These are phyloP conservation scores for Ctenoplectra terminalis DNA, from an alignment of 1,140 invertebrate species.

Conservation along the genomic window DNA sequence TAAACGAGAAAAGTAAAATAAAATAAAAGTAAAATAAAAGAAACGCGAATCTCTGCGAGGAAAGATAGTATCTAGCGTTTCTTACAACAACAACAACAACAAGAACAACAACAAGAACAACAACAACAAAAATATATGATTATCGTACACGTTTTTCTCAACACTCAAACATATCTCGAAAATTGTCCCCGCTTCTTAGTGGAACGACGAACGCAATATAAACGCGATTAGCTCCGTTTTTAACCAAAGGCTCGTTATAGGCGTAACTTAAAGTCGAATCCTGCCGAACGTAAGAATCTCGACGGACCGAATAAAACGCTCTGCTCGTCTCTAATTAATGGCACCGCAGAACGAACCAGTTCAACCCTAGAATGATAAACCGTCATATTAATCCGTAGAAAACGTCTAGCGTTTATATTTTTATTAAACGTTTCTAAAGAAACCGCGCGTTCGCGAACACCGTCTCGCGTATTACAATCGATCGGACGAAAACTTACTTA, in stretches of 20 bases:
- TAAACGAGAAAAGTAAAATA: not conserved
- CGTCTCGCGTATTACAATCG: not conserved
- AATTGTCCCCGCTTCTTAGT: constrained; percentile 76
- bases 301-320: not conserved
- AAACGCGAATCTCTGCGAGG: too few relatives aligned
- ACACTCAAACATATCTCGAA: constrained; percentile 79
- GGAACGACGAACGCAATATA: constrained; percentile 57
- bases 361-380: not conserved
- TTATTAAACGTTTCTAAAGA: not conserved
- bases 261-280: constrained; percentile 14
- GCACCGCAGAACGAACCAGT: not conserved
- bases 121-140: constrained; percentile 15
- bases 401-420: constrained; percentile 10
- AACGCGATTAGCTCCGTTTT: constrained; percentile 54
- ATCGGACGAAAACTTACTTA: not conserved
- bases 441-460: not conserved
- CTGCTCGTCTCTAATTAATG: not conserved
- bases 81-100: constrained; percentile 8
- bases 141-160: constrained; percentile 79
- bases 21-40: too few relatives aligned
- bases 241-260: constrained; percentile 48
- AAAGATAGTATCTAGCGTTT: constrained; percentile 38
- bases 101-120: constrained; percentile 21
- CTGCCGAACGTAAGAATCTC: constrained; percentile 31
- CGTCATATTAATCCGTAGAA: not conserved